Evolutionary conservation across 2,888 invertebrate genomes (phyloP), one percentile per base, ranked within the genome.

Genomic region (Tenthredo mesomela): DNA sequence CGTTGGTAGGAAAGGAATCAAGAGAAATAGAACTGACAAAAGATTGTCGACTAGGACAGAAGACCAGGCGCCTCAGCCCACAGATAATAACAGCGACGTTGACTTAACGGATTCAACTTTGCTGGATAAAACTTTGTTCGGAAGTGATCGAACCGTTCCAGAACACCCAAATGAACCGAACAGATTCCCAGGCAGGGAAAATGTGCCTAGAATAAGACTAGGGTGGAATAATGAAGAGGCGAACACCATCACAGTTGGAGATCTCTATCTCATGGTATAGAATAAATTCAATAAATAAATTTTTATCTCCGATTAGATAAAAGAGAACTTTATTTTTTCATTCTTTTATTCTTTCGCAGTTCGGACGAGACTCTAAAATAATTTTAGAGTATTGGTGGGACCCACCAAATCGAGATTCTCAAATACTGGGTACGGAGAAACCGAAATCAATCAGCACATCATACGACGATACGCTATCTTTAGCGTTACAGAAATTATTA

Each of bases 151-250:
- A 80, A 6, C 87, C 1, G 80, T 82, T 5, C 15, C 84, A 0
- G 91, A 91, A 84, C 87, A 87, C 9, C 86, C 86, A 40, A 87
- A 85, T 1, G 91, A 91, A 77, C 90, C 89, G 0, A 89, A 91
- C 77, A 90, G 91, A 86, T 93, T 92, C 86, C 93, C 93, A 15
- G 93, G 93, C n/a, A 92, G 94, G 85, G 92, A 93, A 88, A 93
- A 92, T n/a, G 88, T 93, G 21, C 92, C 93, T 1, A 91, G 93
- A 86, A 93, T 93, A 87, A 88, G 91, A 67, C 86, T 89, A 85
- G 98, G 98, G 0, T 98, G 98, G 98, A 98, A 97, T 83, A 91
- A 95, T 10, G 94, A 95, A 21, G 96, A 96, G 90, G 96, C 96
- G 0, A 97, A 96, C 9, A 96, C 97, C 50, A 95, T 98, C 67